Base-by-base conservation (phyloP, 2,888 invertebrate genomes). In the Chrysolina oricalcia region DNA sequence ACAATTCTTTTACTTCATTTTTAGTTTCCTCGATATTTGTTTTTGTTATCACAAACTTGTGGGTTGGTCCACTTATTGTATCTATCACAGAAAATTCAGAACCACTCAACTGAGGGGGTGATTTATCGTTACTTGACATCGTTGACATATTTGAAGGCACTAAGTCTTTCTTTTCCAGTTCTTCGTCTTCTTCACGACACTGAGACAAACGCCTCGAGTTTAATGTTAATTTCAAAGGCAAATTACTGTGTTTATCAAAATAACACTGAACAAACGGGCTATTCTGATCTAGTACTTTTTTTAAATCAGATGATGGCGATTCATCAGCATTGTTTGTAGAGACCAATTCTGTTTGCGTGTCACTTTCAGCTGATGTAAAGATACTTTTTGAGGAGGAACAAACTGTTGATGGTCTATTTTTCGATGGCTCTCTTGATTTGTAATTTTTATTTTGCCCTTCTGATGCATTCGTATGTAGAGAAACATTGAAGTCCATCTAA, bases 161-260 rank as follows among this genome's bases (percentile, higher is more conserved):
- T 80, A 77, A 67, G 56, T 80, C 81, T 72, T 76, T 80, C 68
- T 85, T 86, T 65, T 89, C 91, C 80, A 94, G 94, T 70, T 95
- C 94, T 86, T 96, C 95, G 83, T 96, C 96, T 89, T 96, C 96
- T 86, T 96, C 96, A 76, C 94, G 92, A 86, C 96, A 96, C 88
- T 96, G 95, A 3, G 95, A 96, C 78, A 96, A 88, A 15, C 96
- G 91, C 41, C 94, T 90, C 6, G 93, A 90, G 21, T 92, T 92
- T 72, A 90, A 89, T 74, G 90, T 89, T 82, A 91, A 91, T 73
- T 92, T 90, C 76, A 93, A 93, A 40, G 94, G 93, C 77, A 94
- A 88, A 82, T 93, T 94, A 80, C 93, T 93, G 85, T 94, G 94
- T 81, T 93, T 93, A 88, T 93, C 91, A 87, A 94, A 94, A 85